A percentile compares a stretch with the other conserved stretches of the same genome.
phyloP scores from a whole-genome alignment of 2,797 vertebrate genomes.

The Sebastes nivosus region DNA sequence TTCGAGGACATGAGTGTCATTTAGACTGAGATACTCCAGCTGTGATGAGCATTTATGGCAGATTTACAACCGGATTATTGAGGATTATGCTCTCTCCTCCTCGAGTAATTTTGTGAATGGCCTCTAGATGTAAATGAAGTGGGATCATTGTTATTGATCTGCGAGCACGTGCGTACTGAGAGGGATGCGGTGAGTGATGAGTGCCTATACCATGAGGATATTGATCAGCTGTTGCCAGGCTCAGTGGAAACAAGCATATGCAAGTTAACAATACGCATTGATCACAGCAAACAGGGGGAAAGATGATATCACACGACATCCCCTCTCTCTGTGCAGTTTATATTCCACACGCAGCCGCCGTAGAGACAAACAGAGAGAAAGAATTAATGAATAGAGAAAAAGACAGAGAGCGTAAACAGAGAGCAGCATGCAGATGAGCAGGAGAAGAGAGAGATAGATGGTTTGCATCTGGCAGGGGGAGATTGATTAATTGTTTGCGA shows the following conservation, averaged over 20 bases:
- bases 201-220: constrained; percentile 25
- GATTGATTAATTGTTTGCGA: constrained; percentile 60
- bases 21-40: neutral
- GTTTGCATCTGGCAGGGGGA: constrained; percentile 45
- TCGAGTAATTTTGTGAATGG: constrained; percentile 13
- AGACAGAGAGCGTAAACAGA: constrained; percentile 24
- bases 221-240: constrained; percentile 33
- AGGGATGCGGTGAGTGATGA: constrained; percentile 28
- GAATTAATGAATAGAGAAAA: constrained; percentile 52
- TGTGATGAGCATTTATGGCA: neutral
- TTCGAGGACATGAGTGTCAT: neutral
- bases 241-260: constrained; percentile 36
- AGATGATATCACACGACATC: constrained; percentile 17
- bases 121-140: constrained; percentile 36
- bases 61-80: neutral
- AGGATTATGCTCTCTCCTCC: neutral
- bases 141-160: constrained; percentile 51
- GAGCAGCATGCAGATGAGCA: constrained; percentile 59
- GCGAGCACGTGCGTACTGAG: neutral
- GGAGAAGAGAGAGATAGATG: constrained; percentile 34
- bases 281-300: constrained; percentile 42
- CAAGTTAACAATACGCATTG: constrained; percentile 40
- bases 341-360: constrained; percentile 38
- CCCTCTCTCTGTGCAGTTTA: constrained; percentile 33
- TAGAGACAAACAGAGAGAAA: constrained; percentile 22